Evolutionary conservation across 2,113 vertebrate genomes (phyloP).

Genomic region (Antechinus flavipes): DNA sequence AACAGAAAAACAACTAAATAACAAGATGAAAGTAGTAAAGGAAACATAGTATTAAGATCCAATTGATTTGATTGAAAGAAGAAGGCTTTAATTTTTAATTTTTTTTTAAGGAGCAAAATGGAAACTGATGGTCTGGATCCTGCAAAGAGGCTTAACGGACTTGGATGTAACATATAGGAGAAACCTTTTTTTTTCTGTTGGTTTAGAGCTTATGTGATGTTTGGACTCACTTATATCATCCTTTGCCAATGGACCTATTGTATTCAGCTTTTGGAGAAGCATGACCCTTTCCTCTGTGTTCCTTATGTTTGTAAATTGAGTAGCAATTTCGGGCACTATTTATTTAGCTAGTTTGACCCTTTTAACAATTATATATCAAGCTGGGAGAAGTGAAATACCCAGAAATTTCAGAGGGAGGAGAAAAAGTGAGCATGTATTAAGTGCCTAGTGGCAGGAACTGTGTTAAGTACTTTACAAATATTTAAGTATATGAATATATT

Average conservation of each 20-base stretch:
- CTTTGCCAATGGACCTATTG: background rate
- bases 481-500: constrained; percentile 31
- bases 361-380: constrained; percentile 16
- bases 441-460: background rate
- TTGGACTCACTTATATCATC: background rate
- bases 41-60: background rate
- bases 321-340: background rate
- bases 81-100: background rate
- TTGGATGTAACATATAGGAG: no score
- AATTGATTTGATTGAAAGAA: background rate
- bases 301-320: background rate
- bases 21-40: background rate
- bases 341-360: background rate
- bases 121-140: background rate
- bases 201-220: background rate
- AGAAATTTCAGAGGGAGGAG: background rate
- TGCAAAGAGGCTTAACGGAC: background rate
- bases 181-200: background rate
- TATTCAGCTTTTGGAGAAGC: background rate
- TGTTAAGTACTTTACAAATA: background rate
- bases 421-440: background rate
- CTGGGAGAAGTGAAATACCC: constrained; percentile 32
- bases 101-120: background rate
- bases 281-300: background rate
- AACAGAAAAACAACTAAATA: background rate